These are phyloP conservation scores for Ellobium chinense DNA, from an alignment of 2,888 invertebrate genomes.

Conservation along the genomic window DNA sequence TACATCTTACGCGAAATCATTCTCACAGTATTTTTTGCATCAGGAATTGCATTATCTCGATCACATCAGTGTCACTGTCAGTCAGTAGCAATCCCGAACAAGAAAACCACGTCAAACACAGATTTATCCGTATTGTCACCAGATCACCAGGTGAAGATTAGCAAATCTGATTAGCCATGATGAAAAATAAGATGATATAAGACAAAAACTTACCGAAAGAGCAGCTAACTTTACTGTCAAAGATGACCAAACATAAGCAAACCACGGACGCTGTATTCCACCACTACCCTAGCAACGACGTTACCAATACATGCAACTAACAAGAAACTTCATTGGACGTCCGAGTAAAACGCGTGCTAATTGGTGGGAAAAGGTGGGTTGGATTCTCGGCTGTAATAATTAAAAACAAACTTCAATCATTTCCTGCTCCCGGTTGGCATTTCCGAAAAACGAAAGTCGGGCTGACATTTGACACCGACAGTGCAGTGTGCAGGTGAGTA, in stretches of 20 bases:
- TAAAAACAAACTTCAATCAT: not conserved
- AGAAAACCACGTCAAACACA: too few relatives aligned
- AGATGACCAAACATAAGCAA: not conserved
- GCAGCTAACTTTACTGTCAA: not conserved
- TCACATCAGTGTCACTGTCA: too few relatives aligned
- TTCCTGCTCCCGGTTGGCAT: not conserved
- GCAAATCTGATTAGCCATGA: too few relatives aligned
- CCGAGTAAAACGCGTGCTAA: not conserved
- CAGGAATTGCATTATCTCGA: too few relatives aligned
- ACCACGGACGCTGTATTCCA: not conserved
- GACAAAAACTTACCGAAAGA: not conserved
- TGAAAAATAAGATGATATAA: too few relatives aligned
- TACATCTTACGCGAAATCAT: too few relatives aligned
- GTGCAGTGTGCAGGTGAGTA: not conserved
- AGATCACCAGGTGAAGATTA: too few relatives aligned
- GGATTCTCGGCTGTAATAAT: not conserved
- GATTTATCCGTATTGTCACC: too few relatives aligned
- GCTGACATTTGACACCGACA: not conserved
- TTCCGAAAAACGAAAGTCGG: not conserved
- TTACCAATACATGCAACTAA: not conserved
- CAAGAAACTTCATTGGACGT: not conserved
- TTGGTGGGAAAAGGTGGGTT: not conserved
- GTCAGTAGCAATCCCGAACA: too few relatives aligned
- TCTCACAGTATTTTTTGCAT: too few relatives aligned
- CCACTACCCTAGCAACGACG: slow-evolving; percentile 4